Base-by-base conservation (phyloP, 1,140 invertebrate species). In the Venturia canescens region DNA sequence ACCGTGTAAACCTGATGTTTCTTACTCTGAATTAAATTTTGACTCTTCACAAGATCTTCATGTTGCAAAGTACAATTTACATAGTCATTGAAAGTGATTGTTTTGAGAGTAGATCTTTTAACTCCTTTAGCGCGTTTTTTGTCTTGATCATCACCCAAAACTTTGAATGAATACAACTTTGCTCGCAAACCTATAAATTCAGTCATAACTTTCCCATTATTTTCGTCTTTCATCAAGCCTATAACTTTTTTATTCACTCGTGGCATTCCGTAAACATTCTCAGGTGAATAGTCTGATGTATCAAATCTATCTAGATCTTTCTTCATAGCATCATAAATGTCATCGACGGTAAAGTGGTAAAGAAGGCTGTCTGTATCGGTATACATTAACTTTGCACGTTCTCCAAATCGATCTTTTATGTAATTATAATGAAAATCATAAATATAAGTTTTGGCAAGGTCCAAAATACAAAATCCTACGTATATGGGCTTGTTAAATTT, bases 71-170 rank as follows among this genome's bases (percentile, higher is more conserved):
- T 72, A 82, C 81, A 85, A 15, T 83, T 27, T 31, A 83, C 69
- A 81, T 87, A 87, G 80, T 88, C 83, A 23, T 87, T 48, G 70
- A 85, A 83, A n/a, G n/a, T n/a, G n/a, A n/a, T n/a, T n/a, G n/a
- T n/a, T n/a, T n/a, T n/a, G n/a, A n/a, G n/a, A n/a, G n/a, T n/a
- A n/a, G n/a, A n/a, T n/a, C n/a, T n/a, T n/a, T n/a, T n/a, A n/a
- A n/a, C n/a, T n/a, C n/a, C 16, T 53, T 74, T 74, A 18, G 71
- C 71, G 50, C 23, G n/a, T 21, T 74, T 74, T 53, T 53, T 74
- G 7, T 53, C 71, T 9, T 34, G 34, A 34, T 34, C 9, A 34
- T 34, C 34, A n/a, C n/a, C n/a, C n/a, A n/a, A n/a, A n/a, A n/a
- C n/a, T n/a, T n/a, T n/a, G n/a, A n/a, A n/a, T n/a, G n/a, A n/a